Evolutionary conservation across 1,140 invertebrate species (phyloP).

Genomic region (Aradophagus sp.): DNA sequence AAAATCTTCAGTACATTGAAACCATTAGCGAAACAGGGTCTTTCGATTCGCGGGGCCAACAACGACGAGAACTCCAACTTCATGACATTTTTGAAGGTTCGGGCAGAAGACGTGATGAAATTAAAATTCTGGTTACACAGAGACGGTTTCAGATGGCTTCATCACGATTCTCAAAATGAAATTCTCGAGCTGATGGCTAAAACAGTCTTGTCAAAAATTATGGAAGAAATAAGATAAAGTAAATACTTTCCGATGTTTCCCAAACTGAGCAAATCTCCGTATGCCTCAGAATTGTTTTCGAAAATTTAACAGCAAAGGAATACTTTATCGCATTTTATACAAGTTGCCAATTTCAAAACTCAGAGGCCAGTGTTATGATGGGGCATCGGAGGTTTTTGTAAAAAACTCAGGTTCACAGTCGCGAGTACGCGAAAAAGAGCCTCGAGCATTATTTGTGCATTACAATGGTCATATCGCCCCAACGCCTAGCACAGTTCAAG

Average conservation of each 20-base stretch:
- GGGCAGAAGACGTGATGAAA: constrained; percentile 28
- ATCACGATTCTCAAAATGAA: constrained; percentile 29
- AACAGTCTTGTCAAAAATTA: constrained; percentile 15
- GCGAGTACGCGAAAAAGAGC: constrained; percentile 41
- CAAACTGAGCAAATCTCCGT: constrained; percentile 35
- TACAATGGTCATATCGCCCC: constrained; percentile 48
- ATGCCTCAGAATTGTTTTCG: constrained; percentile 26
- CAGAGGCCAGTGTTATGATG: constrained; percentile 58
- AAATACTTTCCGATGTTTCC: constrained; percentile 23
- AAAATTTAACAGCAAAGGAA: constrained; percentile 26
- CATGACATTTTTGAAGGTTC: constrained; percentile 14
- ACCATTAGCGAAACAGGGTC: constrained; percentile 12
- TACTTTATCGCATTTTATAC: constrained; percentile 45
- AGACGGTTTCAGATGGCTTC: constrained; percentile 34
- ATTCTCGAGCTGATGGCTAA: constrained; percentile 40
- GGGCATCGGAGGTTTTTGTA: constrained; percentile 51
- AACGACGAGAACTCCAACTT: constrained; percentile 37
- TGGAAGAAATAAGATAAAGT: constrained; percentile 28
- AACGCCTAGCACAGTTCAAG: constrained; percentile 36
- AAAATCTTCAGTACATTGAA: constrained; percentile 25
- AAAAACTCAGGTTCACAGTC: constrained; percentile 44
- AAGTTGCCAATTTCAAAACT: constrained; percentile 38
- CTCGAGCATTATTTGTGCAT: constrained; percentile 53
- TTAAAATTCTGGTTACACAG: constrained; percentile 38
- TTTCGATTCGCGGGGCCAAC: constrained; percentile 16